Base-by-base conservation (phyloP, 1,140 invertebrate species). In the Caenorhabditis latens region DNA sequence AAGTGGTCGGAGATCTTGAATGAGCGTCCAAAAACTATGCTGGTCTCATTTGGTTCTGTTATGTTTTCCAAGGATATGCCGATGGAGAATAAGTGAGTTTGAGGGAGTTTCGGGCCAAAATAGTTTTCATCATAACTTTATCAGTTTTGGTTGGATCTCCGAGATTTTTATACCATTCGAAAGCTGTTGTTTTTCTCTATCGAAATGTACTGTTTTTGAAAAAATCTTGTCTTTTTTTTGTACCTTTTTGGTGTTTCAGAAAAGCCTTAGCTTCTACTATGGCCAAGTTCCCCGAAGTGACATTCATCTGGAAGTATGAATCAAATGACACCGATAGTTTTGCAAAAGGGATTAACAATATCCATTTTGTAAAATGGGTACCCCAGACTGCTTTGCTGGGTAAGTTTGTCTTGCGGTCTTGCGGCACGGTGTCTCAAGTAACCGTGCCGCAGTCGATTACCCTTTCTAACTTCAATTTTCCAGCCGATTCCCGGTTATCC, bases 221-320 rank as follows among this genome's bases (percentile, higher is more conserved):
- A n/a, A n/a, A n/a, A n/a, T n/a, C n/a, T n/a, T n/a, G n/a, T n/a
- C n/a, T n/a, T n/a, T n/a, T n/a, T n/a, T n/a, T n/a, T n/a, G n/a
- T n/a, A n/a, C n/a, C n/a, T n/a, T n/a, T n/a, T n/a, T n/a, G n/a
- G n/a, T n/a, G n/a, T n/a, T n/a, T 32, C 32, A 88, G 87, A 50
- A 63, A 58, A 63, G 67, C 85, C 11, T 11, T 86, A 4, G 43
- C 24, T 21, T 16, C 9, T 14, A 48, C 50, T n/a, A 71, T 65
- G 32, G 46, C 21, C 4, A 48, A 40, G 6, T 57, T 89, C 40
- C 65, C 9, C 19, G 48, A 88, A 32, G 50, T 86, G 4, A 89
- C 87, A 48, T 89, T 89, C 55, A 89, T 89, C 57, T 89, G 88
- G 88, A 89, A 89, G 50, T 89, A 89, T 58, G 88, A 89, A 48